Evolutionary conservation across 2,888 invertebrate genomes (phyloP).

Genomic region (Rhorus exstirpatorius): DNA sequence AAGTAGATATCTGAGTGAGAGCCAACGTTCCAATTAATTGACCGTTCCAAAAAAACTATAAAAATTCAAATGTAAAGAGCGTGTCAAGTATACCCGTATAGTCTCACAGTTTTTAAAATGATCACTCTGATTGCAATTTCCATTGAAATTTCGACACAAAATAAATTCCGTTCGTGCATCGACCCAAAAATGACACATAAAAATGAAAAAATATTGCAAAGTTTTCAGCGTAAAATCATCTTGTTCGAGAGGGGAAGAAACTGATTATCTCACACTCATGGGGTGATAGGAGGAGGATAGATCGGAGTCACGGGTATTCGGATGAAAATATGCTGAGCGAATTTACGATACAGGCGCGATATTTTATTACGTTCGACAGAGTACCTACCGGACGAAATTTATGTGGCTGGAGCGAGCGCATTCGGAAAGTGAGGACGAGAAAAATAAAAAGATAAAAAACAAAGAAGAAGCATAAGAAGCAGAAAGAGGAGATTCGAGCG

Average conservation of each 20-base stretch:
- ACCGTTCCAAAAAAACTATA: too few species aligned
- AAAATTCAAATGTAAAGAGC: too few species aligned
- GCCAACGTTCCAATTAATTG: too few species aligned
- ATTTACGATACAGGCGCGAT: slow-evolving; percentile 82
- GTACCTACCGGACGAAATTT: slow-evolving; percentile 81
- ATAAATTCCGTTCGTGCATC: slow-evolving; percentile 1
- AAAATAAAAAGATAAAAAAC: slow-evolving; percentile 68
- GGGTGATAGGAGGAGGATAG: slow-evolving; percentile 61
- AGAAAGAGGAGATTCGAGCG: slow-evolving; percentile 57
- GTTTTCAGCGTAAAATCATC: slow-evolving; percentile 25
- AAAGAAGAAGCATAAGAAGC: slow-evolving; percentile 56
- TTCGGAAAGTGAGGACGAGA: slow-evolving; percentile 66
- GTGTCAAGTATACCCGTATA: too few species aligned
- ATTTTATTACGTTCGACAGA: slow-evolving; percentile 83
- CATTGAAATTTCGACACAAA: not conserved
- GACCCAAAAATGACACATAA: too few species aligned
- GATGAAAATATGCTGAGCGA: slow-evolving; percentile 79
- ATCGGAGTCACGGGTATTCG: slow-evolving; percentile 75
- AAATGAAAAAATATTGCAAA: slow-evolving; percentile 3
- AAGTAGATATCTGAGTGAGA: too few species aligned
- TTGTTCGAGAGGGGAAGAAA: slow-evolving; percentile 46
- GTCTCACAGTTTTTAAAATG: too few species aligned
- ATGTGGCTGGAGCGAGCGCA: slow-evolving; percentile 76
- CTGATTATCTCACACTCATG: slow-evolving; percentile 63
- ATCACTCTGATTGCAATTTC: too few species aligned